These are phyloP conservation scores for Masnerella sp. DNA, from an alignment of 2,888 invertebrate genomes.

Conservation along the genomic window DNA sequence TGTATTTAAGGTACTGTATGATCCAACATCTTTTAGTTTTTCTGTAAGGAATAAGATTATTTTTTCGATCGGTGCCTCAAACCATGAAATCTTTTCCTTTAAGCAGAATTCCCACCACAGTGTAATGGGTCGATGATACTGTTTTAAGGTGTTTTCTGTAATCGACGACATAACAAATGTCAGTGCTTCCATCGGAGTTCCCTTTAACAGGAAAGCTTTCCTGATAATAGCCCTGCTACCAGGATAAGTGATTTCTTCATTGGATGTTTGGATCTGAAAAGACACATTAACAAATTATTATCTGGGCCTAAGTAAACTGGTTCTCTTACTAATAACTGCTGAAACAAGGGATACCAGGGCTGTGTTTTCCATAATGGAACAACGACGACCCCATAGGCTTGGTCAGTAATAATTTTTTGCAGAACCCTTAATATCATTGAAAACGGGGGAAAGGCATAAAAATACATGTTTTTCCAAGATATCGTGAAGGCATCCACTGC, in stretches of 20 bases:
- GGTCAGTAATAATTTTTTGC: conserved; percentile 56
- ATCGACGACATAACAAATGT: not conserved
- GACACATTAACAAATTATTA: conserved; percentile 58
- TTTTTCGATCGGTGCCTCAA: not conserved
- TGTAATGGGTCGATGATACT: conserved; percentile 9
- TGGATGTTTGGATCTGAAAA: conserved; percentile 53
- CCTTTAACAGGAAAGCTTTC: conserved; percentile 15
- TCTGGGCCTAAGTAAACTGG: conserved; percentile 60
- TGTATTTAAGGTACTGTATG: conserved; percentile 8
- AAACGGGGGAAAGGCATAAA: conserved; percentile 43
- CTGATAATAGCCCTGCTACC: conserved; percentile 24
- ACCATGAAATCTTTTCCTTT: not conserved
- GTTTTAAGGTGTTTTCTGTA: not conserved
- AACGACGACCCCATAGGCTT: conserved; percentile 50
- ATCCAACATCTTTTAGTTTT: conserved; percentile 32
- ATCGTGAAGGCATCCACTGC: conserved; percentile 58
- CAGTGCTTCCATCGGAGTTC: not conserved
- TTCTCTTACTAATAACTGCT: conserved; percentile 20
- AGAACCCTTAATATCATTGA: conserved; percentile 58
- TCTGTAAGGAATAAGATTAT: conserved; percentile 6
- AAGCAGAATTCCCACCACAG: conserved; percentile 28
- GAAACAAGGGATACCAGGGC: conserved; percentile 56
- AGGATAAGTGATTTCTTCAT: conserved; percentile 19
- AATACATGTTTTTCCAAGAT: conserved; percentile 21
- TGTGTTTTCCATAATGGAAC: conserved; percentile 52